Evolutionary conservation across 2,113 vertebrate species (phyloP).

Genomic region (chimpanzee (Pan troglodytes)): DNA sequence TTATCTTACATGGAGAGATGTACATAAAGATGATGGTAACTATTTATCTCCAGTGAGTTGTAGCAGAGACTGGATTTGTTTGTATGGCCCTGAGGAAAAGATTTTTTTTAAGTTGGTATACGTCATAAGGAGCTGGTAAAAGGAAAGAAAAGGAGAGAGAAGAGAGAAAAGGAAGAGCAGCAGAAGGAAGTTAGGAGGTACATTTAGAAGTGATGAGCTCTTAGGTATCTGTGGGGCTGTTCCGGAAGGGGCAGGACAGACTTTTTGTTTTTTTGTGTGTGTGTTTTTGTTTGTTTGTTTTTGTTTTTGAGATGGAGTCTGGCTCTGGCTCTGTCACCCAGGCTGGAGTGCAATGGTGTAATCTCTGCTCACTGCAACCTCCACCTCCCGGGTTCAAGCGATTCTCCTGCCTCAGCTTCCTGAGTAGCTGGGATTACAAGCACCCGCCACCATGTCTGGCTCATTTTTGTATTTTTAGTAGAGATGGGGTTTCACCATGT

Average conservation of each 20-base stretch:
- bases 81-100: not conserved
- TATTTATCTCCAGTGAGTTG: not conserved
- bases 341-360: too few species aligned
- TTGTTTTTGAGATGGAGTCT: too few species aligned
- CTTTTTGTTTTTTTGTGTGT: too few species aligned
- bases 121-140: not conserved
- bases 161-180: not conserved
- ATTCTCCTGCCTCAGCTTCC: too few species aligned
- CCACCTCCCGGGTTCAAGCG: too few species aligned
- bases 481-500: too few species aligned
- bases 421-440: too few species aligned
- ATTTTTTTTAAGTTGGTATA: not conserved
- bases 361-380: too few species aligned
- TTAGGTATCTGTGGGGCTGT: not conserved
- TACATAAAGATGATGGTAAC: not conserved
- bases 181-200: not conserved
- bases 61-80: not conserved
- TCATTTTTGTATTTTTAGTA: too few species aligned
- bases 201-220: not conserved
- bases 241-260: not conserved
- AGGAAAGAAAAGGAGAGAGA: not conserved
- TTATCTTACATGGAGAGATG: not conserved
- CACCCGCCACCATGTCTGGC: too few species aligned
- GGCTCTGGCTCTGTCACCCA: too few species aligned
- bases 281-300: too few species aligned